Evolutionary conservation across 2,888 invertebrate genomes (phyloP), one percentile per base, ranked within the genome.

Genomic region (Megaustenia siamemsis): DNA sequence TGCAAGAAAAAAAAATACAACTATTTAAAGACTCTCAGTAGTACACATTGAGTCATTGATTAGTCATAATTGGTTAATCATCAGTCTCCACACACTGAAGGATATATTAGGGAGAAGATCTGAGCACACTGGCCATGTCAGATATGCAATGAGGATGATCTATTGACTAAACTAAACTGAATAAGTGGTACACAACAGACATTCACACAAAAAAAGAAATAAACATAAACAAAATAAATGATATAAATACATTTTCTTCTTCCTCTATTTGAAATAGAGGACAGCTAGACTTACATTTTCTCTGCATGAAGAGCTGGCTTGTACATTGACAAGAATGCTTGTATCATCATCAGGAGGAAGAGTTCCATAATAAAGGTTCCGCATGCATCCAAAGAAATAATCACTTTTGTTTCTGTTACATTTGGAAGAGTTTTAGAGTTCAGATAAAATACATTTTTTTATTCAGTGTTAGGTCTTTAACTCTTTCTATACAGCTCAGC

Each of bases 311-410:
- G 90, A 15, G 66, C 85, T 81, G 24, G 76, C 15, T 66, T 81
- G 76, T 32, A 85, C 85, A 76, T 85, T 76, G 56, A 80, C 80
- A 43, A 81, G 60, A 28, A 32, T n/a, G 21, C 81, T 85, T 4
- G 75, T 80, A 40, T 81, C 81, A 66, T 71, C 82, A 24, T 81
- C 81, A 56, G 85, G 85, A 8, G 81, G 56, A 12, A 56, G 28
- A 18, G 75, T 71, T 1, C 90, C 87, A 28, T 92, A 96, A 66
- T 96, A 95, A 3, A 97, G 95, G 85, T 96, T 96, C 77, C 96
- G 96, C 95, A 98, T 95, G 91, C 97, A 97, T n/a, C 98, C 98
- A 81, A 45, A 85, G 60, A 85, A 85, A n/a, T 38, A 81, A 12
- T 76, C 83, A 45, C 45, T 60, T 8, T 45, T 45, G 32, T 56